Base-by-base conservation (phyloP, 2,888 invertebrate species). In the Operophtera brumata region DNA sequence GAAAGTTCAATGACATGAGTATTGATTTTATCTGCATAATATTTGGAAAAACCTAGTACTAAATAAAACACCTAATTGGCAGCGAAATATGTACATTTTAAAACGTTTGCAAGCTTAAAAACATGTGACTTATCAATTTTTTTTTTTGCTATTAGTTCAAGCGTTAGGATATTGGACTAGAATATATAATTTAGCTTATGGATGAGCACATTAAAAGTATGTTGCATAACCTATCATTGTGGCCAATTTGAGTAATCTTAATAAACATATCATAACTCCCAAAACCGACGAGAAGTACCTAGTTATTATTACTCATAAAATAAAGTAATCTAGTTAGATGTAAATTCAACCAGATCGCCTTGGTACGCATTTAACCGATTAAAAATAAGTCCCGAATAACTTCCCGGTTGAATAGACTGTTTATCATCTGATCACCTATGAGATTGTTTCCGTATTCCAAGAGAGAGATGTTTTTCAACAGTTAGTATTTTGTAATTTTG, bases 301-400 rank as follows among this genome's bases (percentile, higher is more conserved):
- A 10, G 34, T 34, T 34, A 34, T 34, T 34, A 34, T n/a, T 46
- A 14, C 30, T 47, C 30, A 39, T 37, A 37, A 46, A 46, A 0
- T 34, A 32, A 35, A 44, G 36, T 10, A 43, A 9, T 20, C 12
- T 36, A 13, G 12, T 37, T 26, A 39, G 43, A 36, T 54, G 34
- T 40, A 56, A 45, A 50, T 50, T 45, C 44, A 57, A 44, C 48
- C 13, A 48, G 28, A 35, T 36, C 10, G 13, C 59, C 61, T 61
- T 63, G 55, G 50, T 49, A 32, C 45, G 40, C 39, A 47, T 48
- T 26, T 47, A 49, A 50, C 43, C 34, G 34, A 53, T 48, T 42
- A 32, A 47, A 60, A 60, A 64, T 57, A 55, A 55, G 12, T 26
- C 44, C 57, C 47, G 48, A 49, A 62, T 53, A 60, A 51, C 53